A percentile compares a stretch with the other conserved stretches of the same genome.
Evolutionary conservation across 2,888 invertebrate species (phyloP).

Genomic region (Graphium colonna): DNA sequence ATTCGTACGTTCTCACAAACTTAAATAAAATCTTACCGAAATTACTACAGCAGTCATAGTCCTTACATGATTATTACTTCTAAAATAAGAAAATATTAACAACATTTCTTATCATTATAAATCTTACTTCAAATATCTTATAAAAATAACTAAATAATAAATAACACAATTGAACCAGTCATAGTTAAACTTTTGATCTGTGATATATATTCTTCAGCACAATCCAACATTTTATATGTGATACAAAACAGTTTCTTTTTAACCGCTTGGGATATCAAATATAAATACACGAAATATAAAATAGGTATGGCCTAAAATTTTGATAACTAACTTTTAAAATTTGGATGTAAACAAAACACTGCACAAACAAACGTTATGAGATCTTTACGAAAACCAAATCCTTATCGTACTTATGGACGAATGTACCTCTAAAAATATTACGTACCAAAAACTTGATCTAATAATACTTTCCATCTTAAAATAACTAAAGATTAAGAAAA

Average conservation of each 20-base stretch:
- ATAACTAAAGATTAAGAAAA: slow-evolving; percentile 9
- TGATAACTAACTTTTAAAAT: slow-evolving; percentile 68
- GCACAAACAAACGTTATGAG: slow-evolving; percentile 79
- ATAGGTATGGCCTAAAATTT: slow-evolving; percentile 47
- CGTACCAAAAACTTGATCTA: slow-evolving; percentile 52
- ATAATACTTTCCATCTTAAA: slow-evolving; percentile 62
- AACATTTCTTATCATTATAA: slow-evolving; percentile 24
- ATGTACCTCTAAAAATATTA: slow-evolving; percentile 61
- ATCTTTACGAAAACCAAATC: slow-evolving; percentile 80
- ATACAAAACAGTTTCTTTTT: slow-evolving; percentile 26
- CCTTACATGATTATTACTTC: slow-evolving; percentile 1
- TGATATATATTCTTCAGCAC: slow-evolving; percentile 29
- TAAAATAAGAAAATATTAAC: slow-evolving; percentile 8
- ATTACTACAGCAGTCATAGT: slow-evolving; percentile 8
- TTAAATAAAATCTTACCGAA: not conserved
- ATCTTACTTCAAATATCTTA: slow-evolving; percentile 24
- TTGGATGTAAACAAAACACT: slow-evolving; percentile 79
- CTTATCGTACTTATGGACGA: slow-evolving; percentile 67
- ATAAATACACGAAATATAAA: slow-evolving; percentile 47
- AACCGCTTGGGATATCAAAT: slow-evolving; percentile 43
- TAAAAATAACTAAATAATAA: slow-evolving; percentile 65
- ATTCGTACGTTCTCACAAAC: not conserved
- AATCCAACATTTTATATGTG: slow-evolving; percentile 34
- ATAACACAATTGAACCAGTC: slow-evolving; percentile 73
- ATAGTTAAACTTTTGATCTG: slow-evolving; percentile 39